A percentile compares a stretch with the other conserved stretches of the same genome.
phyloP scores from a whole-genome alignment of 2,113 vertebrate species.

The Cettia cetti region DNA sequence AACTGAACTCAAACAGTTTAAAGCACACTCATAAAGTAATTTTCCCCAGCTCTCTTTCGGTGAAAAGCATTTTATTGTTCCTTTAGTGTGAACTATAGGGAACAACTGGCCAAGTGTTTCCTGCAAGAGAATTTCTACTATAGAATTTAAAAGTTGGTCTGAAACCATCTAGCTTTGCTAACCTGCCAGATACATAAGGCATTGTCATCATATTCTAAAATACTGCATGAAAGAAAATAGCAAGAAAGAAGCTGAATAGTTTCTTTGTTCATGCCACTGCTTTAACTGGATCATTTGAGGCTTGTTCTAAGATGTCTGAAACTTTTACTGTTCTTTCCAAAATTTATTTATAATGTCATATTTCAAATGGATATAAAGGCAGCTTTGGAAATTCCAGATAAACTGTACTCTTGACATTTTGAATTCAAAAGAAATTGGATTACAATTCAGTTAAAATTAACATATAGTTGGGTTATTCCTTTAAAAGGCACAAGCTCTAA shows the following conservation, averaged over 20 bases:
- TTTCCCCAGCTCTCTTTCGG: background rate
- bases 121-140: background rate
- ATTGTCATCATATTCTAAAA: background rate
- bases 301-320: background rate
- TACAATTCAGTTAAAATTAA: background rate
- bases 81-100: background rate
- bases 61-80: background rate
- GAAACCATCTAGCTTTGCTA: background rate
- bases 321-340: background rate
- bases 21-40: background rate
- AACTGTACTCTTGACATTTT: background rate
- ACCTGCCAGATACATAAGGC: background rate
- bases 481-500: background rate
- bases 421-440: constrained; percentile 10
- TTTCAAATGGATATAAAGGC: background rate
- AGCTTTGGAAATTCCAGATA: background rate
- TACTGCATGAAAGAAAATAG: background rate
- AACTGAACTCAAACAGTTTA: background rate
- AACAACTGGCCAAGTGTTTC: background rate
- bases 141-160: background rate
- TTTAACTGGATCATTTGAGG: background rate
- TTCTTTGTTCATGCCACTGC: background rate
- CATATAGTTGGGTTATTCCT: background rate
- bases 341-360: background rate
- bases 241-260: background rate